Base-by-base conservation (phyloP, 1,140 invertebrate species). In the Papilio dardanus region DNA sequence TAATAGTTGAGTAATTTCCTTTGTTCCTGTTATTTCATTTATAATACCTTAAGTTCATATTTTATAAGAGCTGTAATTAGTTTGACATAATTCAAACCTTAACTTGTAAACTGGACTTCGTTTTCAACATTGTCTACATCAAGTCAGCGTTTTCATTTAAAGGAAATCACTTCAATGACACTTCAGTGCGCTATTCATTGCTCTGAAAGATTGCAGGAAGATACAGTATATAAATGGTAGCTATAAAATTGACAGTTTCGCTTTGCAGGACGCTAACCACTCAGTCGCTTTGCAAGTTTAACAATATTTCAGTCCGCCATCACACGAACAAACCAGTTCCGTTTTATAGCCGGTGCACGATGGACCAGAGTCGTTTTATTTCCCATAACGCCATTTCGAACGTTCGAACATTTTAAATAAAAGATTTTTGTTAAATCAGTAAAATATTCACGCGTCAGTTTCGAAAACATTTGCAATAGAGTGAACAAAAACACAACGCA, bases 221-320 rank as follows among this genome's bases (percentile, higher is more conserved):
- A 74, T 74, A 75, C 2, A 62, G 73, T 74, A 74, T 62, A 77
- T 77, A 75, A 77, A 77, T 30, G 54, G 66, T 68, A 50, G 67
- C 74, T 74, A 74, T 77, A 79, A 83, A 86, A 84, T 83, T 82
- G 83, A 77, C 79, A 79, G 79, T 78, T 81, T 84, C 77, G 76
- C 75, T 81, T 82, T 81, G 77, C 78, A 77, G 80, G 82, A 81
- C 74, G 74, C 80, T 78, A 86, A 81, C 81, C 83, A 82, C 74
- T 85, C 83, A 65, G 74, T 80, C 85, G 81, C 88, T 91, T 89
- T 90, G 85, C 85, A 90, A 89, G 86, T 89, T 92, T 91, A 91
- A 92, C 86, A 87, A 90, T 89, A 90, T 90, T 92, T 89, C 88
- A 89, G 82, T 80, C 76, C 74, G 76, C 81, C 80, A 82, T 86